Conservation (phyloP, 2,888 invertebrate genomes). For the Pachliopta kotzebuea region DNA sequence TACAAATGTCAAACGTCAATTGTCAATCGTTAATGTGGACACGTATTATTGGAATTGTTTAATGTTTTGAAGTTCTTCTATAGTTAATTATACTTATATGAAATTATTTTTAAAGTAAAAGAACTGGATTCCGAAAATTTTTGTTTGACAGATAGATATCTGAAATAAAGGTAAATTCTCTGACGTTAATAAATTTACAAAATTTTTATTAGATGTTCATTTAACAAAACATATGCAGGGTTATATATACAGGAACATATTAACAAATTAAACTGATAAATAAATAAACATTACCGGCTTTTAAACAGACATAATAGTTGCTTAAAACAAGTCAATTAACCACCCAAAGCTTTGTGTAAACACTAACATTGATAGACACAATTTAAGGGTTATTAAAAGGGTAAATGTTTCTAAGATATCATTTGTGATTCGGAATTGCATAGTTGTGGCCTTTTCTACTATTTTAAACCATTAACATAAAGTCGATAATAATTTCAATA, state of each 20-base stretch:
- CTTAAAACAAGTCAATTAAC: too few relatives aligned
- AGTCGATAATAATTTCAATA: too few relatives aligned
- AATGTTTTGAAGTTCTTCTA: neutral
- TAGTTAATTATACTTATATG: conserved; percentile 7
- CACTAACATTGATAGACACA: too few relatives aligned
- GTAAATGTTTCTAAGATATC: too few relatives aligned
- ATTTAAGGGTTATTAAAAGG: too few relatives aligned
- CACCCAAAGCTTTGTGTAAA: too few relatives aligned
- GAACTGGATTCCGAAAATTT: neutral
- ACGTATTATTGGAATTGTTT: conserved; percentile 45
- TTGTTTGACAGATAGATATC: neutral
- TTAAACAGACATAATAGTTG: neutral
- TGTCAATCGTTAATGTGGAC: conserved; percentile 48
- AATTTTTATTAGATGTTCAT: neutral
- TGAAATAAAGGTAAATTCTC: conserved; percentile 13
- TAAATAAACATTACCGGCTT: conserved; percentile 8
- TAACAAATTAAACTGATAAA: neutral
- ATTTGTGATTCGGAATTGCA: too few relatives aligned
- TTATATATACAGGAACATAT: neutral
- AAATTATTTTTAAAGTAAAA: neutral
- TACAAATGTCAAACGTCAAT: conserved; percentile 12
- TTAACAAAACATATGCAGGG: neutral
- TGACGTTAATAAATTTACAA: neutral
- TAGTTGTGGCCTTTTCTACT: too few relatives aligned
- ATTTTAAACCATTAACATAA: too few relatives aligned